phyloP scores from a whole-genome alignment of 2,888 invertebrate genomes.

The Bugula neritina region DNA sequence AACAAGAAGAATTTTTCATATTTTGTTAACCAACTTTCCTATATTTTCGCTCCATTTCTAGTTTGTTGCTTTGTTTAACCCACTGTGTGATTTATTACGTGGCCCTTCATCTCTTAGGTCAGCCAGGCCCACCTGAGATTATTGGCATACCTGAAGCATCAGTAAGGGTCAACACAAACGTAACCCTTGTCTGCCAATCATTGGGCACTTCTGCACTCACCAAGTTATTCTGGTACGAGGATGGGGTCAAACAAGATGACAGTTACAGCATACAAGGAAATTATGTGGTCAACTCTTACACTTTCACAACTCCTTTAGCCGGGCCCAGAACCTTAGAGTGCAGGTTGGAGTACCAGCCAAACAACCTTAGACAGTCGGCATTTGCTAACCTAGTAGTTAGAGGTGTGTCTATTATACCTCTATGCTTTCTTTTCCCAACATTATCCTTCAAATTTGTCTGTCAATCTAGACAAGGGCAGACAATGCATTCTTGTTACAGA shows the following conservation, averaged over 20 bases:
- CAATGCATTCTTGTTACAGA: too few relatives aligned
- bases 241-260: not conserved
- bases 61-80: too few relatives aligned
- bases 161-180: not conserved
- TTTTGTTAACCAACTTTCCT: too few relatives aligned
- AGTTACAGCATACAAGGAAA: not conserved
- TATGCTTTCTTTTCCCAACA: too few relatives aligned
- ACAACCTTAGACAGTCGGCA: not conserved
- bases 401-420: not conserved
- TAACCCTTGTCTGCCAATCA: not conserved
- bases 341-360: conserved; percentile 13
- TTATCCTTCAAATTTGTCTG: too few relatives aligned
- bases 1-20: too few relatives aligned
- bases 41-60: too few relatives aligned
- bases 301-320: not conserved
- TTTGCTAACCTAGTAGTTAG: not conserved
- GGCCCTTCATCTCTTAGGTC: not conserved
- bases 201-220: conserved; percentile 7
- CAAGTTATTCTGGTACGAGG: conserved; percentile 19
- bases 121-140: conserved; percentile 16
- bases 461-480: too few relatives aligned
- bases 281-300: conserved; percentile 12
- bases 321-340: not conserved
- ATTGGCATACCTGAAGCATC: not conserved
- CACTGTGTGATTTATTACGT: too few relatives aligned